Evolutionary conservation across 2,113 vertebrate species (phyloP).

Genomic region (Ascaphus truei): DNA sequence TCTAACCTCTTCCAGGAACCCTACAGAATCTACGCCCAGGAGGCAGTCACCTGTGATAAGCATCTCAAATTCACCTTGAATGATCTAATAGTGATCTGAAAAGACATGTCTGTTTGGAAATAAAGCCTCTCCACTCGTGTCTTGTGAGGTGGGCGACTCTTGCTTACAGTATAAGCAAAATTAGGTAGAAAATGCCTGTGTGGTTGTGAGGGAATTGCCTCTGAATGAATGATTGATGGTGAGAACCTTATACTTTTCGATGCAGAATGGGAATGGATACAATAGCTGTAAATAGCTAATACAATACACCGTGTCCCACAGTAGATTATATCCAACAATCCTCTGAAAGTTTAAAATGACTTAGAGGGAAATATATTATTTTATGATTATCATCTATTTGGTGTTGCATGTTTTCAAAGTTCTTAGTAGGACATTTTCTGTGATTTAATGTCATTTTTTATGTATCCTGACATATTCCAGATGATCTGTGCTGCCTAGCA

Average conservation of each 20-base stretch:
- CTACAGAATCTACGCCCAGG: too few species aligned
- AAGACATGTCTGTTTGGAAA: too few species aligned
- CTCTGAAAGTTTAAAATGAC: neutral
- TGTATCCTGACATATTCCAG: neutral
- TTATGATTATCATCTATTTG: neutral
- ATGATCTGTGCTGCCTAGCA: neutral
- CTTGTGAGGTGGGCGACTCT: too few species aligned
- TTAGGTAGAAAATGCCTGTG: neutral
- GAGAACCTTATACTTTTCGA: neutral
- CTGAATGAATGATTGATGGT: neutral
- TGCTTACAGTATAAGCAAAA: too few species aligned
- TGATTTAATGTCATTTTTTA: constrained; percentile 10
- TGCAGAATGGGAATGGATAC: neutral
- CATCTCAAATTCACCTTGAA: too few species aligned
- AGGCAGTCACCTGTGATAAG: too few species aligned
- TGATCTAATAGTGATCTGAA: too few species aligned
- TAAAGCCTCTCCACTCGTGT: too few species aligned
- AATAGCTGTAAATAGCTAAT: neutral
- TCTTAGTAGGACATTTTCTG: neutral
- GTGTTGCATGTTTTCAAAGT: neutral
- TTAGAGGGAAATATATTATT: neutral
- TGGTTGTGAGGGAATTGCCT: neutral
- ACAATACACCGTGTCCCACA: neutral
- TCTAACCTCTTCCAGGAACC: too few species aligned
- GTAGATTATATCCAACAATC: neutral